These are phyloP conservation scores for Acanthococcus lagerstroemiae DNA, from an alignment of 2,888 invertebrate species.

Conservation along the genomic window DNA sequence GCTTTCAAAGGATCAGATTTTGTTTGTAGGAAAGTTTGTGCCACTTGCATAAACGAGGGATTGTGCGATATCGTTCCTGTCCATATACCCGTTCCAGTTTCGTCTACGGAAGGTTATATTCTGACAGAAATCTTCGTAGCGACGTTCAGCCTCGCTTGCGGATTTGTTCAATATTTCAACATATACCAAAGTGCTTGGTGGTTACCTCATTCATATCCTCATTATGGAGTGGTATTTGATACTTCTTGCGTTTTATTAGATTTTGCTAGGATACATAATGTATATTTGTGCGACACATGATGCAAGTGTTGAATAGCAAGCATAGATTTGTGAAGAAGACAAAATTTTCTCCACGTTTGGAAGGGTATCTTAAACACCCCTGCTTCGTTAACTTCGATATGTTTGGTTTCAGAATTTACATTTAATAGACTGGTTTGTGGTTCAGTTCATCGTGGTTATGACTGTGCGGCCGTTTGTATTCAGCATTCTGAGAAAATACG, in stretches of 20 bases:
- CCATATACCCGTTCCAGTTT: constrained; percentile 15
- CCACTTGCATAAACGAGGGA: constrained; percentile 14
- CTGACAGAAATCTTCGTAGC: constrained; percentile 10
- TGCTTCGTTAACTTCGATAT: constrained; percentile 28
- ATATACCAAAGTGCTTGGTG: constrained; percentile 95
- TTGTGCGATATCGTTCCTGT: constrained; percentile 14
- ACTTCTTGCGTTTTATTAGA: no score
- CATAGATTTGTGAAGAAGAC: no score
- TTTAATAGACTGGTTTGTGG: constrained; percentile 78
- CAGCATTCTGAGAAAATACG: constrained; percentile 13
- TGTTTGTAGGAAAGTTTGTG: constrained; percentile 11
- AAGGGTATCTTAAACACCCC: not conserved
- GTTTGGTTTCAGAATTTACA: constrained; percentile 89
- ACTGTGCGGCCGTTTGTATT: constrained; percentile 43
- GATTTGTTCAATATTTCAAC: constrained; percentile 80
- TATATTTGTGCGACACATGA: no score
- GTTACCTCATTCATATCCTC: constrained; percentile 74
- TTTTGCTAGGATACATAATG: no score
- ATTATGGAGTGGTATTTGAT: constrained; percentile 24
- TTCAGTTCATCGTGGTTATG: constrained; percentile 71
- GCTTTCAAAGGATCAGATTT: not conserved
- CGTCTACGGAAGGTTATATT: constrained; percentile 3
- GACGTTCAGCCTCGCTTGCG: constrained; percentile 16
- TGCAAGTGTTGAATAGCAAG: no score
- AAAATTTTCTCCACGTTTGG: not conserved